phyloP scores from a whole-genome alignment of 2,888 invertebrate species.

The Aphodius granarius region DNA sequence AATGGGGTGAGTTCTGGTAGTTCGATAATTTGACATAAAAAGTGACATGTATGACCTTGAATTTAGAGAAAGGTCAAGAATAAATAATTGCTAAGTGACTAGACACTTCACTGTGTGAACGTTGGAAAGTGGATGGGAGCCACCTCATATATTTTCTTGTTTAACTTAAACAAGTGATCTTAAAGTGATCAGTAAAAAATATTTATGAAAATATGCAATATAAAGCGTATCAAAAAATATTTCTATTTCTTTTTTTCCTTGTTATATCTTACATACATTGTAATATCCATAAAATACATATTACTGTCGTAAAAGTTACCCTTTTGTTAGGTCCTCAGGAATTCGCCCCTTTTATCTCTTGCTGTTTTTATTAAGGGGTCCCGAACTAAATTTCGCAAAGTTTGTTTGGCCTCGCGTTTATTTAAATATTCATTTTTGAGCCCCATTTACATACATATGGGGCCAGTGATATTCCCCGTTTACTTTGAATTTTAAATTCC shows the following conservation, averaged over 20 bases:
- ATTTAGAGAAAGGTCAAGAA: no score
- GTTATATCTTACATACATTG: constrained; percentile 45
- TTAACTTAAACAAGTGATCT: no score
- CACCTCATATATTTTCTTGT: no score
- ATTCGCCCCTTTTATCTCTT: constrained; percentile 47
- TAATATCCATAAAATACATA: constrained; percentile 52
- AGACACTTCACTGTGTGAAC: no score
- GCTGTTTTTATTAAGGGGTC: constrained; percentile 49
- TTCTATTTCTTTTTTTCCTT: neutral
- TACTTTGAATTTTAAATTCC: constrained; percentile 56
- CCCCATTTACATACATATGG: constrained; percentile 56
- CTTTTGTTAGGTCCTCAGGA: constrained; percentile 40
- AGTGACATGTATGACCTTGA: no score
- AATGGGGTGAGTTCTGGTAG: no score
- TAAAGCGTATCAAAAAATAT: neutral
- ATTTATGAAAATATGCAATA: neutral
- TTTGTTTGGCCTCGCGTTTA: constrained; percentile 52
- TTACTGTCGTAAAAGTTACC: constrained; percentile 46
- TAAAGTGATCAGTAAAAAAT: no score
- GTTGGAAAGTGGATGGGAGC: no score
- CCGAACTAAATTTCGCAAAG: constrained; percentile 52
- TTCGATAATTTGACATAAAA: no score
- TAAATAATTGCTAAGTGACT: no score
- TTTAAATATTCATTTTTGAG: constrained; percentile 56
- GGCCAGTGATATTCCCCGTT: constrained; percentile 54